phyloP scores from a whole-genome alignment of 2,888 invertebrate species.

The Xylocampa areola region DNA sequence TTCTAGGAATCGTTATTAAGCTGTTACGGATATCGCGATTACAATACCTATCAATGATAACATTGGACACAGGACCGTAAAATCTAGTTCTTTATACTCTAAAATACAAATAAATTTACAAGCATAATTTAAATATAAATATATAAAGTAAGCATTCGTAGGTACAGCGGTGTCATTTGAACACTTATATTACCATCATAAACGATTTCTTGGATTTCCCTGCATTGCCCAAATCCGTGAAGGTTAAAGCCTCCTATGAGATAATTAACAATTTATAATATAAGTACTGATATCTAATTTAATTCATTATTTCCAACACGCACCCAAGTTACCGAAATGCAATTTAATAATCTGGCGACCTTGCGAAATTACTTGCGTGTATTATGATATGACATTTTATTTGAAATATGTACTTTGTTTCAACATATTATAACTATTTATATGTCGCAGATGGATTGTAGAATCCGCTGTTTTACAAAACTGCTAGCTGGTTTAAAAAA shows the following conservation, averaged over 20 bases:
- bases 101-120: slow-evolving; percentile 43
- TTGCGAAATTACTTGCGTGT: slow-evolving; percentile 10
- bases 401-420: no score
- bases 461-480: no score
- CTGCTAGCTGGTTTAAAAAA: no score
- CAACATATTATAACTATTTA: no score
- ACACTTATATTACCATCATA: slow-evolving; percentile 18
- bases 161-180: slow-evolving; percentile 17
- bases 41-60: slow-evolving; percentile 58
- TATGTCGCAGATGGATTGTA: no score
- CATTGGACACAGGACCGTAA: slow-evolving; percentile 43
- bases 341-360: background rate
- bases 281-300: slow-evolving; percentile 13
- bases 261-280: slow-evolving; percentile 14
- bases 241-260: slow-evolving; percentile 19
- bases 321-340: background rate
- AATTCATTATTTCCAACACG: background rate
- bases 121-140: slow-evolving; percentile 39
- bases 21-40: slow-evolving; percentile 60
- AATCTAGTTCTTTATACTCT: slow-evolving; percentile 34
- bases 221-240: slow-evolving; percentile 16
- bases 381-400: slow-evolving; percentile 6
- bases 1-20: slow-evolving; percentile 58
- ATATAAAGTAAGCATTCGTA: slow-evolving; percentile 19
- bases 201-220: slow-evolving; percentile 14